Conservation (phyloP, 2,113 vertebrate species). For the Laticauda laticaudata region DNA sequence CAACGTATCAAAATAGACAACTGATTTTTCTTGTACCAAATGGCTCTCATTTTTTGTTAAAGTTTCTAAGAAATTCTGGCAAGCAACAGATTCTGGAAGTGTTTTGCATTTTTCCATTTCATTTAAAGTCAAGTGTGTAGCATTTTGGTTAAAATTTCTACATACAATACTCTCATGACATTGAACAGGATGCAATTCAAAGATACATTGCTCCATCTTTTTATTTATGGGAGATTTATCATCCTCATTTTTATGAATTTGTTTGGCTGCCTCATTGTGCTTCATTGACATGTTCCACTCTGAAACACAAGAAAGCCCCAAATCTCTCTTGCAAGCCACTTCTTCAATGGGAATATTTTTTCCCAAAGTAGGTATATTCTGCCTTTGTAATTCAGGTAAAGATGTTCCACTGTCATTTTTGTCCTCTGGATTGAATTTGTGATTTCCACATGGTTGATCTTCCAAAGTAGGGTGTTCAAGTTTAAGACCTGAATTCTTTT, state of each 20-base stretch:
- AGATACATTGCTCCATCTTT: conserved; percentile 16
- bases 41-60: conserved; percentile 12
- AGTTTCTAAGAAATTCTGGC: conserved; percentile 18
- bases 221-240: conserved; percentile 30
- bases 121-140: conserved; percentile 39
- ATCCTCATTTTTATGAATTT: conserved; percentile 39
- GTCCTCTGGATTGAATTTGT: conserved; percentile 46
- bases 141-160: conserved; percentile 38
- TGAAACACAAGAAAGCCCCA: not conserved
- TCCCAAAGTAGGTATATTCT: conserved; percentile 38
- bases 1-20: conserved; percentile 33
- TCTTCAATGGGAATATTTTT: conserved; percentile 53
- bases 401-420: conserved; percentile 40
- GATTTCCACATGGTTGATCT: conserved; percentile 33
- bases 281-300: conserved; percentile 39
- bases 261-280: conserved; percentile 44
- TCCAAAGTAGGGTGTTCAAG: not conserved
- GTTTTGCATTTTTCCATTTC: conserved; percentile 31
- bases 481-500: conserved; percentile 44
- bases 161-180: conserved; percentile 38
- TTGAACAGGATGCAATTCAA: conserved; percentile 51
- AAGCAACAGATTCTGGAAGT: conserved; percentile 36
- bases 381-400: not conserved
- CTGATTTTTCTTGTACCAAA: conserved; percentile 37
- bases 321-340: conserved; percentile 32